Evolutionary conservation across 2,797 vertebrate species (phyloP).

Genomic region (Bradypodion pumilum): DNA sequence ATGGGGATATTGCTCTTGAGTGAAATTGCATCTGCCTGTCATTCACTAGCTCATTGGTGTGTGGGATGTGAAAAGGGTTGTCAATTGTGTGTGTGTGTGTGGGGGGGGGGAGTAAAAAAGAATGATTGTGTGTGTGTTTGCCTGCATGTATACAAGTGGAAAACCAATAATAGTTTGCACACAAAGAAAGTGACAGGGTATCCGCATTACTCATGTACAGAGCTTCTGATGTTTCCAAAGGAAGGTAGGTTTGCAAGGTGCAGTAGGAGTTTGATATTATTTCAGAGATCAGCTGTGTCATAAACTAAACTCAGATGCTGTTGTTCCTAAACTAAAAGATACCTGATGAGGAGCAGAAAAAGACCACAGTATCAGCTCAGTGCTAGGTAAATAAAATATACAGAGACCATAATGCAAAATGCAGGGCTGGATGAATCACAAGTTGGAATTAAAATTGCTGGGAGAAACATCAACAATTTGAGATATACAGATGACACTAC

Average conservation of each 20-base stretch:
- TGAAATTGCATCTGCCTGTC: constrained; percentile 18
- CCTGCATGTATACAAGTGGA: too few species aligned
- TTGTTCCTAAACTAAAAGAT: not conserved
- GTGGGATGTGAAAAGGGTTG: not conserved
- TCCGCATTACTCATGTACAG: not conserved
- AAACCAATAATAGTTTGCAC: not conserved
- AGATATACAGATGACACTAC: too few species aligned
- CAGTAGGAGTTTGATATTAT: too few species aligned
- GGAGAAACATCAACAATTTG: too few species aligned
- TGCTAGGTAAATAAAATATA: not conserved
- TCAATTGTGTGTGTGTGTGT: not conserved
- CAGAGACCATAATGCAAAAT: too few species aligned
- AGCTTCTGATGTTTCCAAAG: not conserved
- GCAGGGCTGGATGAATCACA: too few species aligned
- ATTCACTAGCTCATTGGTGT: constrained; percentile 14
- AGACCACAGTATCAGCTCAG: not conserved
- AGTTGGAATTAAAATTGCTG: too few species aligned
- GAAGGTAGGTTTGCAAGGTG: not conserved
- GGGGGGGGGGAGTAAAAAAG: too few species aligned
- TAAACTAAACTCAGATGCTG: not conserved
- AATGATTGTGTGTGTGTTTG: not conserved
- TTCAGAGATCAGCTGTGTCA: not conserved
- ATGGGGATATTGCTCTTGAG: constrained; percentile 21
- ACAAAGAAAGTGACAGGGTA: not conserved
- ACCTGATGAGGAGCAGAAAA: not conserved